These are phyloP conservation scores for Pseudomyrmex sp. DNA, from an alignment of 1,140 invertebrate species.

Conservation along the genomic window DNA sequence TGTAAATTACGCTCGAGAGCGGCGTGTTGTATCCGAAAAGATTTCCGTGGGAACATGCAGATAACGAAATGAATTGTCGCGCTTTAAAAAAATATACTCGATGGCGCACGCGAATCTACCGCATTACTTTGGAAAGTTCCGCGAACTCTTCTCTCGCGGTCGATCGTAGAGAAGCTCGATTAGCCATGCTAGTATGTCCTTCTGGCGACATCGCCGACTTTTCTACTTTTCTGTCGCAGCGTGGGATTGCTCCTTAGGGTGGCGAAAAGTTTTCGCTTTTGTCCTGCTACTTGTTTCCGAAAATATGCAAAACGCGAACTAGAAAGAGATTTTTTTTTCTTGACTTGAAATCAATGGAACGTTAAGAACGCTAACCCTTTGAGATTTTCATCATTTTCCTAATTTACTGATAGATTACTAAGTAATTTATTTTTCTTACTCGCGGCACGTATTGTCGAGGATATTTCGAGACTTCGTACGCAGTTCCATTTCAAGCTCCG, in stretches of 20 bases:
- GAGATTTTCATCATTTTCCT: too few relatives aligned
- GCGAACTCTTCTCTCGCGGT: conserved; percentile 45
- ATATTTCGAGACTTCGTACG: background rate
- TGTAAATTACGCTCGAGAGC: conserved; percentile 66
- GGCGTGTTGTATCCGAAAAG: conserved; percentile 32
- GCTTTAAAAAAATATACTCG: background rate
- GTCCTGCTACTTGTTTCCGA: conserved; percentile 27
- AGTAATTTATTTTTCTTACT: background rate
- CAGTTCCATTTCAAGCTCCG: too few relatives aligned
- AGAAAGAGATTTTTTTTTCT: conserved; percentile 33
- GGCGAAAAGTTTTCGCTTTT: conserved; percentile 43
- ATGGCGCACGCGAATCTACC: background rate
- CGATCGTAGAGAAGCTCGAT: conserved; percentile 66
- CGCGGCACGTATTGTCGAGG: background rate
- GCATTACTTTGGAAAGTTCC: conserved; percentile 38
- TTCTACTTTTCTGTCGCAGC: conserved; percentile 11
- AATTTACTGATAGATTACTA: background rate
- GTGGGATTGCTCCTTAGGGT: conserved; percentile 22
- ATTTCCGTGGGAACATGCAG: conserved; percentile 32
- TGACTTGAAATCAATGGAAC: conserved; percentile 15
- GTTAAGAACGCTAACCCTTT: too few relatives aligned
- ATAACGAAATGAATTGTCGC: conserved; percentile 62
- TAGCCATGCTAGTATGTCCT: conserved; percentile 77
- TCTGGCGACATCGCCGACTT: conserved; percentile 61
- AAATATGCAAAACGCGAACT: conserved; percentile 30